phyloP scores from a whole-genome alignment of 2,797 vertebrate species.

The Thamnophis elegans region DNA sequence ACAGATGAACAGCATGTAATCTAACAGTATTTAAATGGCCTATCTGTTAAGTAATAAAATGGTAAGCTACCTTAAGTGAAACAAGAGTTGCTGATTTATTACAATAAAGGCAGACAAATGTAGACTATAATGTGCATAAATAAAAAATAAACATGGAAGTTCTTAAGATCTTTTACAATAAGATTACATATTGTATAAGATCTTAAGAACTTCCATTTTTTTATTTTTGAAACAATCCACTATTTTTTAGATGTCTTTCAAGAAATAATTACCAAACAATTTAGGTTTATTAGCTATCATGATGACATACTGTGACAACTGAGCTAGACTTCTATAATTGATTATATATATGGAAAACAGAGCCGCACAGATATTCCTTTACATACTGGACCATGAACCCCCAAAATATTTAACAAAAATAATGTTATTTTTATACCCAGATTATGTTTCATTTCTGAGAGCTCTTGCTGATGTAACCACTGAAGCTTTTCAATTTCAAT shows the following conservation, averaged over 20 bases:
- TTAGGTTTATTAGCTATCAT: background rate
- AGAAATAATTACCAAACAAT: background rate
- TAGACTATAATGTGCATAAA: background rate
- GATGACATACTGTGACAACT: background rate
- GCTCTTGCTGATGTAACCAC: constrained; percentile 96
- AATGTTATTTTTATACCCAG: constrained; percentile 75
- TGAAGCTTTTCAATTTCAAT: constrained; percentile 98
- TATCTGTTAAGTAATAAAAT: background rate
- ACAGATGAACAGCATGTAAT: constrained; percentile 6
- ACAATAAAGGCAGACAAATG: background rate
- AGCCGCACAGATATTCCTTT: rapidly evolving
- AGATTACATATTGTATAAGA: too few relatives aligned
- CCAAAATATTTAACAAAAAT: constrained; percentile 4
- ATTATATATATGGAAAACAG: background rate
- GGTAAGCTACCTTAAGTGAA: background rate
- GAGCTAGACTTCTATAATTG: background rate
- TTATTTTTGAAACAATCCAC: background rate
- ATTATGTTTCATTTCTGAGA: constrained; percentile 98
- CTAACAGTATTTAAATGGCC: background rate
- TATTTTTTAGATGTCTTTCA: background rate
- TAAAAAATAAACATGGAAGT: too few relatives aligned
- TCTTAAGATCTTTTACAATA: too few relatives aligned
- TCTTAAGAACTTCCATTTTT: constrained; percentile 8
- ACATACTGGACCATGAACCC: background rate
- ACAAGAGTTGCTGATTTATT: background rate